These are phyloP conservation scores for Mionectes olivaceus DNA, from an alignment of 2,797 vertebrate genomes.

Conservation along the genomic window DNA sequence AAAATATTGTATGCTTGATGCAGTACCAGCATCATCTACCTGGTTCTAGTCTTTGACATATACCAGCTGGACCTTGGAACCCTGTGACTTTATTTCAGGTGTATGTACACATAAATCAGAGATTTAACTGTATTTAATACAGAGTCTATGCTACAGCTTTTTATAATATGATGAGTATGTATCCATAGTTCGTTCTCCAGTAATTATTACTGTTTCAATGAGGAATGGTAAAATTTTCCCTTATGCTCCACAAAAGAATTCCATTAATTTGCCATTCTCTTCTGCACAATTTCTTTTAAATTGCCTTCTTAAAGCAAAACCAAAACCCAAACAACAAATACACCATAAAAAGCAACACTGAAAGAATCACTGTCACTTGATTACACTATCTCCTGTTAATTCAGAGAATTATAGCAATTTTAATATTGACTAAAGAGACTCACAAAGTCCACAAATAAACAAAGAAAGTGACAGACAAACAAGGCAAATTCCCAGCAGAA, in stretches of 20 bases:
- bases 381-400: neutral
- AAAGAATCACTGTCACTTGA: neutral
- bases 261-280: neutral
- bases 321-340: neutral
- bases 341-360: neutral
- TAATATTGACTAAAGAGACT: neutral
- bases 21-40: neutral
- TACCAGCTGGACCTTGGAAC: neutral
- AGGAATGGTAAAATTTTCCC: neutral
- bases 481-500: neutral
- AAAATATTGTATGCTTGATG: neutral
- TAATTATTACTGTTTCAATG: neutral
- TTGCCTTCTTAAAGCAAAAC: neutral
- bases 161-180: neutral
- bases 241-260: neutral
- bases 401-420: neutral
- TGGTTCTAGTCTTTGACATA: neutral
- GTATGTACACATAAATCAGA: neutral
- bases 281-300: neutral
- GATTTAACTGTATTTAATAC: neutral
- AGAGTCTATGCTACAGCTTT: neutral
- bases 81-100: neutral
- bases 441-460: neutral
- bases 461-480: neutral
- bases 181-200: neutral